Base-by-base conservation (phyloP, 2,797 vertebrate genomes). In the Pseudomugil gertrudae region DNA sequence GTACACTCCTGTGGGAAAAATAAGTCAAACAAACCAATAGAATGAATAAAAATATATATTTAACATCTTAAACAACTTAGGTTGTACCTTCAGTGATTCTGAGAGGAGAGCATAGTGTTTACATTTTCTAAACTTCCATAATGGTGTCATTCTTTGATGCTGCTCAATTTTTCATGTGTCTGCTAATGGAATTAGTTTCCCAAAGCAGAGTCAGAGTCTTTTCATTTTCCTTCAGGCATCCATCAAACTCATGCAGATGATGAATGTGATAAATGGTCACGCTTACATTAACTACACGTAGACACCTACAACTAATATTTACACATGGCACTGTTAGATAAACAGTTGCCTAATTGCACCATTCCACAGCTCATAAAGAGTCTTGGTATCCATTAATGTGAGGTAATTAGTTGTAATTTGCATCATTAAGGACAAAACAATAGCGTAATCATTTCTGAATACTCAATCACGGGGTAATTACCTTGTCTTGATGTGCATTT, bases 341-440 rank as follows among this genome's bases (percentile, higher is more conserved):
- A 89, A 87, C 84, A 83, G 74, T 82, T 57, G 53, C 69, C 69
- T 90, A 88, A 91, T 87, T 87, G 76, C 68, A 58, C 70, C 35
- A 78, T 90, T 87, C 75, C 76, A 74, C 79, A 66, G 80, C 88
- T 87, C 74, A 63, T 87, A 80, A 87, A 84, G 72, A 83, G 84
- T 77, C 78, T 74, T 30, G 26, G 69, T 81, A 63, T 80, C 74
- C 83, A 92, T 92, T 90, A 88, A 82, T 60, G 43, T 60, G 71
- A 85, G 74, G 80, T 84, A 89, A 91, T 92, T 91, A 90, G 87
- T 79, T 10, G 54, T 87, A 74, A 93, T 91, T 89, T 90, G 87
- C 90, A 89, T 91, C 86, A 86, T 90, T 91, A 89, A 87, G 82
- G 70, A 80, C 76, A 87, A 91, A 91, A 90, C 88, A 92, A 88